Base-by-base conservation (phyloP, 1,140 invertebrate genomes). In the Elysia chlorotica region DNA sequence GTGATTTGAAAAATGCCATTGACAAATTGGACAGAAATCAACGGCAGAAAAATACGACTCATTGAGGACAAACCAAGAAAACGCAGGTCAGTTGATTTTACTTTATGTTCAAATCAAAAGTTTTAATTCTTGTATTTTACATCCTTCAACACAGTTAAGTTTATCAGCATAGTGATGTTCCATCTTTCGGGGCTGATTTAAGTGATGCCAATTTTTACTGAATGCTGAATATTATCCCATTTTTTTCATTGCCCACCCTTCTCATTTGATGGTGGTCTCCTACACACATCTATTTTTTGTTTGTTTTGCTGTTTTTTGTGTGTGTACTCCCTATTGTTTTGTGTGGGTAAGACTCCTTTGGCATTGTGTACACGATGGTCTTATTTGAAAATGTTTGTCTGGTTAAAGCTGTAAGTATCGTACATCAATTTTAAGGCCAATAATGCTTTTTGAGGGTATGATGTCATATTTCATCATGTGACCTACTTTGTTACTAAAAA, bases 61-160 rank as follows among this genome's bases (percentile, higher is more conserved):
- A n/a, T n/a, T n/a, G n/a, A n/a, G n/a, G n/a, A n/a, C n/a, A n/a
- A n/a, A n/a, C n/a, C n/a, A n/a, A 48, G n/a, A n/a, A 48, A 48
- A 14, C 41, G n/a, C n/a, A 48, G 41, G 41, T n/a, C n/a, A 48
- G 56, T 59, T n/a, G 17, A 10, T 59, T 10, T 59, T n/a, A n/a
- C 25, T 17, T n/a, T 30, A 31, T 65, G 5, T 65, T 23, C n/a
- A n/a, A n/a, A n/a, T n/a, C n/a, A n/a, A n/a, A n/a, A n/a, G n/a
- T n/a, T n/a, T n/a, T n/a, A n/a, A n/a, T n/a, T n/a, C 25, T 33
- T 65, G 2, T 96, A 98, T 87, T 97, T 97, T 88, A 94, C 95
- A 36, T 93, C 93, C 0, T 92, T 93, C 82, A 96, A 88, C 96
- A 96, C 0, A 91, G 96, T n/a, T 91, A 2, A 30, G 0, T 41